Evolutionary conservation across 1,140 invertebrate genomes (phyloP).

Genomic region (Penaeus indicus): DNA sequence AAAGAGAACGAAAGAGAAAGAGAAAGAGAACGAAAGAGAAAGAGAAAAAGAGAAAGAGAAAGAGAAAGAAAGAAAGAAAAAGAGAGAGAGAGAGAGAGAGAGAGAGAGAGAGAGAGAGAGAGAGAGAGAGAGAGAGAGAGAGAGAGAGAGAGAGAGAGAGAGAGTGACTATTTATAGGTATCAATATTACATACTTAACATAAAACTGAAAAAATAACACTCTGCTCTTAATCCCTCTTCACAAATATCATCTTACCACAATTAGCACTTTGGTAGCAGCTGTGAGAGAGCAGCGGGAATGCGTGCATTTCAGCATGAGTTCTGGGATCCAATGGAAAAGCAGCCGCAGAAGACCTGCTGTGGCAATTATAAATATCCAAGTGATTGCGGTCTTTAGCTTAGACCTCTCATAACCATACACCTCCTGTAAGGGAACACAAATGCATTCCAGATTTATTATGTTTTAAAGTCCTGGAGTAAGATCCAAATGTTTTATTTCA

Average conservation of each 20-base stretch:
- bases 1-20: too few relatives aligned
- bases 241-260: slow-evolving; percentile 74
- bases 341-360: slow-evolving; percentile 81
- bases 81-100: too few relatives aligned
- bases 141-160: too few relatives aligned
- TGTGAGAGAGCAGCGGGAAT: slow-evolving; percentile 78
- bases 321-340: slow-evolving; percentile 90
- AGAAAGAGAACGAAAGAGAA: too few relatives aligned
- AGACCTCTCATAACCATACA: slow-evolving; percentile 77
- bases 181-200: not conserved
- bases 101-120: too few relatives aligned
- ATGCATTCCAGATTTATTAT: too few relatives aligned
- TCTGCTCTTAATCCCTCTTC: too few relatives aligned
- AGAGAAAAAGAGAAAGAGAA: too few relatives aligned
- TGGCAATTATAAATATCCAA: slow-evolving; percentile 78
- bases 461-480: too few relatives aligned
- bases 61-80: too few relatives aligned
- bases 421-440: slow-evolving; percentile 72
- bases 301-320: slow-evolving; percentile 82
- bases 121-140: too few relatives aligned
- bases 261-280: slow-evolving; percentile 84
- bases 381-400: slow-evolving; percentile 73
- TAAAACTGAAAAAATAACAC: not conserved
- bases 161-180: not conserved
- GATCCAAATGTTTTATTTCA: too few relatives aligned